A percentile compares a stretch with the other conserved stretches of the same genome.
Evolutionary conservation across 2,888 invertebrate genomes (phyloP).

Genomic region (Drosophila rellima): DNA sequence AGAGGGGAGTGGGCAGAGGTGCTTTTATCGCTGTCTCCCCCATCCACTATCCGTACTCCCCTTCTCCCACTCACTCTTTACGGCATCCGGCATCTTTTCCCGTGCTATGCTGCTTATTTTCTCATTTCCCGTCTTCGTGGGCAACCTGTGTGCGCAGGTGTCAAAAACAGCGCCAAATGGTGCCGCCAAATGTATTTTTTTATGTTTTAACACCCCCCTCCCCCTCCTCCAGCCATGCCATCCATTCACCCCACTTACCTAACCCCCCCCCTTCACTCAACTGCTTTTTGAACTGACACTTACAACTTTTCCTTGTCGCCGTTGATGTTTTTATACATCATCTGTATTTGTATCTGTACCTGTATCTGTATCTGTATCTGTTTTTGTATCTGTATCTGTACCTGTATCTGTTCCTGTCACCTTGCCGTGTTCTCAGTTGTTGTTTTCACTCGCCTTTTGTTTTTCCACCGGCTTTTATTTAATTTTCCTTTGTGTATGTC

Average conservation of each 20-base stretch:
- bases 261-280: background rate
- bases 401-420: constrained; percentile 32
- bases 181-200: constrained; percentile 66
- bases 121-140: constrained; percentile 71
- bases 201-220: constrained; percentile 66
- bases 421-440: constrained; percentile 15
- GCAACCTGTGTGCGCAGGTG: constrained; percentile 69
- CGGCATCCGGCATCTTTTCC: constrained; percentile 11
- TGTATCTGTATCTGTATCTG: constrained; percentile 19
- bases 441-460: constrained; percentile 20
- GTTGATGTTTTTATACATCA: constrained; percentile 78
- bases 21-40: constrained; percentile 54
- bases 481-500: constrained; percentile 49
- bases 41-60: background rate
- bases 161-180: constrained; percentile 69
- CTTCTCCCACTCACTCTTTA: background rate
- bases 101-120: constrained; percentile 67
- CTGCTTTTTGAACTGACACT: constrained; percentile 68
- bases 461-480: constrained; percentile 46
- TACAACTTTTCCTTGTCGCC: constrained; percentile 71
- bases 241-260: background rate
- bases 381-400: background rate
- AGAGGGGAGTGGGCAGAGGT: background rate
- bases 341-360: constrained; percentile 47
- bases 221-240: constrained; percentile 1